Evolutionary conservation across 1,140 invertebrate species (phyloP), one percentile per base, ranked within the genome.

Genomic region (Lanistes nyassanus): DNA sequence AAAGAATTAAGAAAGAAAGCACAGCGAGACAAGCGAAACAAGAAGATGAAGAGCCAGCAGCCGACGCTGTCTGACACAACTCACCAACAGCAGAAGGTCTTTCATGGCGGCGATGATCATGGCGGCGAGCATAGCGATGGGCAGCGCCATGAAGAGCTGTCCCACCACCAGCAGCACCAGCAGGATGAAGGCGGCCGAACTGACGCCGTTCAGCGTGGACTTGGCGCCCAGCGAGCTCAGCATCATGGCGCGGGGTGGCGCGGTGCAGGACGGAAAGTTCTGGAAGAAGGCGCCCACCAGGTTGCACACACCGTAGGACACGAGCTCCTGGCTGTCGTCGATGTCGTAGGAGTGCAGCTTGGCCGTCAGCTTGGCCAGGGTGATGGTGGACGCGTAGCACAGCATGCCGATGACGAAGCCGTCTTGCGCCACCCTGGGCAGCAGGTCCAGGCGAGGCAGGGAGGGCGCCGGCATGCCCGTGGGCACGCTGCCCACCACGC

Each of bases 171-270:
- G 78, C 42, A 92, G 78, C 66, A 91, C 87, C 21, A 91, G 78
- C 21, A 91, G 79, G 9, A 91, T 79, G 39, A 91, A 83, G 1
- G 85, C 72, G 39, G 87, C 80, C 11, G 90, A 87, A 9, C 90
- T 58, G 26, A 91, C 39, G 0, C 77, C 83, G 73, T 84, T 80
- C 42, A 86, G 70, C 19, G 81, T 83, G 16, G 83, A 79, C 74
- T 76, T 82, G 13, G 80, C 64, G 23, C 77, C 80, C 42, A 80
- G 68, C 9, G 78, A 75, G 53, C 79, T 83, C 13, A 84, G 76
- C 34, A 86, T 67, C 83, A 96, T 96, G 47, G 95, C 96, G 78
- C 94, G 89, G 3, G 94, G 94, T 84, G 95, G 94, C 16, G 94
- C 93, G 51, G 93, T 95, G 2, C 96, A 97, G 9, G 84, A 86